phyloP scores from a whole-genome alignment of 1,140 invertebrate genomes.

The Pogonomyrmex barbatus region DNA sequence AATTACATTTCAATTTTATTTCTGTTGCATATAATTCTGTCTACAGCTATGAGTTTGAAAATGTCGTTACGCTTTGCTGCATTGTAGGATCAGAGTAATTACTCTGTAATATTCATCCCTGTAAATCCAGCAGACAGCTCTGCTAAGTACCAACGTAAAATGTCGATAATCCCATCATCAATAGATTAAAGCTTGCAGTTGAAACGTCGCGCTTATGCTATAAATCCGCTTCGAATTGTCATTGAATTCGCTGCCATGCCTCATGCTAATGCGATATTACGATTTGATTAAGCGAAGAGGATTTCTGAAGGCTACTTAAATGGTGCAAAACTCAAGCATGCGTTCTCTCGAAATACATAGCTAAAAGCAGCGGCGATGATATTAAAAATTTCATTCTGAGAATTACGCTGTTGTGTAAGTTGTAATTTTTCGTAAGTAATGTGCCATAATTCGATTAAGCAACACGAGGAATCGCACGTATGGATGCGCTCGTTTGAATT shows the following conservation, averaged over 20 bases:
- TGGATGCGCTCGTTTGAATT: background rate
- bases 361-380: background rate
- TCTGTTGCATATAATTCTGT: background rate
- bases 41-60: background rate
- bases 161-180: constrained; percentile 59
- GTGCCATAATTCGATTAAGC: constrained; percentile 15
- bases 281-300: constrained; percentile 52
- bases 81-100: constrained; percentile 31
- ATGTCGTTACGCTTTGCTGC: constrained; percentile 1
- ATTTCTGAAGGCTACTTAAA: constrained; percentile 43
- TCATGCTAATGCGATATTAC: constrained; percentile 51
- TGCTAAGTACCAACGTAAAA: constrained; percentile 56
- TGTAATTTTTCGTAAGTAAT: constrained; percentile 16
- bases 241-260: constrained; percentile 49
- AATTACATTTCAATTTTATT: background rate
- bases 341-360: background rate
- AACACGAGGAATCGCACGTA: background rate
- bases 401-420: background rate
- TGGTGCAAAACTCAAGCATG: constrained; percentile 8
- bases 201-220: constrained; percentile 57
- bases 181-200: constrained; percentile 56
- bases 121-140: constrained; percentile 39
- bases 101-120: constrained; percentile 50
- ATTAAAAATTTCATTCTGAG: background rate
- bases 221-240: constrained; percentile 55